Base-by-base conservation (phyloP, 2,113 vertebrate genomes). In the Stegostoma tigrinum region DNA sequence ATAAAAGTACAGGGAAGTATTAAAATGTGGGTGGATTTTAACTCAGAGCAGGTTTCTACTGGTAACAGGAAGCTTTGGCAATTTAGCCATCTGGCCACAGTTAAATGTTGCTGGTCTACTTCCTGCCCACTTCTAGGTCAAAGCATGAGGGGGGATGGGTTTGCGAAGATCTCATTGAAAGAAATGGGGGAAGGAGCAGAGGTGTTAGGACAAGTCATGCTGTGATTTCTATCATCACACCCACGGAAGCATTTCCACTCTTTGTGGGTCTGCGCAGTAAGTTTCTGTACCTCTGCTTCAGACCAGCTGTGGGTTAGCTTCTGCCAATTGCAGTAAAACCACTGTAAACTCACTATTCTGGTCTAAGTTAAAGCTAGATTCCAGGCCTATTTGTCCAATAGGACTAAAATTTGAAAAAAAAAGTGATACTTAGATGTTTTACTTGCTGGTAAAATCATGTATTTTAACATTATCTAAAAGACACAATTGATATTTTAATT, bases 21-120 rank as follows among this genome's bases (percentile, higher is more conserved):
- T 66, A 38, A 64, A 91, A 66, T 91, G 64, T 91, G 55, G 89
- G 61, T 91, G 89, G 30, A 91, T 64, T 91, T 91, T 64, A 66
- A 64, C 55, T 52, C 85, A 42, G 45, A 87, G 52, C 85, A 27
- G 55, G 89, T 21, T 91, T 64, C n/a, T 7, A 14, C 30, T 66
- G 55, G 52, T 61, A 64, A 66, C 55, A 66, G 89, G 55, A 64
- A 30, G 52, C 89, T 21, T 14, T 5, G 34, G 55, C 14, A 66
- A 64, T 55, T 90, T 89, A 89, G 34, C 52, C 27, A 23, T 14
- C 24, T 15, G 42, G 5, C 42, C 38, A 17, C n/a, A 38, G n/a
- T 83, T 83, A 83, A 45, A 21, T 45, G 38, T 21, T 21, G 17
- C 15, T 42, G n/a, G 14, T 80, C n/a, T 15, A 80, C 78, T 80